A percentile compares a stretch with the other conserved stretches of the same genome.
These are phyloP conservation scores for Athalia cordata DNA, from an alignment of 2,888 invertebrate species.

Conservation along the genomic window DNA sequence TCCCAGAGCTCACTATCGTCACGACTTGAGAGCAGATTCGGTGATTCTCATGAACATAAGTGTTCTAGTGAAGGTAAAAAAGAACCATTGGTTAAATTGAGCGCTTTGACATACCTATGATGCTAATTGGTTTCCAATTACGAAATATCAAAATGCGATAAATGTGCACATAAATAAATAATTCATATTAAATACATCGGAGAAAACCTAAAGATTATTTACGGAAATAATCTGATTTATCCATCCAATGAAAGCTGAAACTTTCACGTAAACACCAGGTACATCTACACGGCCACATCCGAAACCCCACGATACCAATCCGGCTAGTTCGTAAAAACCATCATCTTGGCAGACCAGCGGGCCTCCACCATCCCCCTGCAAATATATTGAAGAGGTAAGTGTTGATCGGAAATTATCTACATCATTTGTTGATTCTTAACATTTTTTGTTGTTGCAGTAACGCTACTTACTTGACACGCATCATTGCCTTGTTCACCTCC, in stretches of 20 bases:
- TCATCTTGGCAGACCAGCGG: conserved; percentile 95
- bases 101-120: neutral
- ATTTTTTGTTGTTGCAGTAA: neutral
- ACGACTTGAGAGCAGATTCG: neutral
- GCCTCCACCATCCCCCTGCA: conserved; percentile 94
- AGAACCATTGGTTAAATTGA: too few species aligned
- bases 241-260: conserved; percentile 96
- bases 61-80: too few species aligned
- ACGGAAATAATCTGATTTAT: conserved; percentile 98
- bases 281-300: conserved; percentile 95
- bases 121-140: neutral
- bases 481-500: conserved; percentile 95
- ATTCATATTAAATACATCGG: conserved; percentile 12
- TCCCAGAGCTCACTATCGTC: neutral
- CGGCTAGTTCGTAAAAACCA: conserved; percentile 94
- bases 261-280: conserved; percentile 98
- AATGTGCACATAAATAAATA: conserved; percentile 37
- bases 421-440: neutral
- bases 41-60: neutral
- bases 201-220: conserved; percentile 84
- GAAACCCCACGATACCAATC: conserved; percentile 96
- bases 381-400: conserved; percentile 48
- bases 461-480: conserved; percentile 86
- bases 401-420: too few species aligned
- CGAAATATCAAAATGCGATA: conserved; percentile 1